These are phyloP conservation scores for Chrysodeixis includens DNA, from an alignment of 2,888 invertebrate genomes.

Conservation along the genomic window DNA sequence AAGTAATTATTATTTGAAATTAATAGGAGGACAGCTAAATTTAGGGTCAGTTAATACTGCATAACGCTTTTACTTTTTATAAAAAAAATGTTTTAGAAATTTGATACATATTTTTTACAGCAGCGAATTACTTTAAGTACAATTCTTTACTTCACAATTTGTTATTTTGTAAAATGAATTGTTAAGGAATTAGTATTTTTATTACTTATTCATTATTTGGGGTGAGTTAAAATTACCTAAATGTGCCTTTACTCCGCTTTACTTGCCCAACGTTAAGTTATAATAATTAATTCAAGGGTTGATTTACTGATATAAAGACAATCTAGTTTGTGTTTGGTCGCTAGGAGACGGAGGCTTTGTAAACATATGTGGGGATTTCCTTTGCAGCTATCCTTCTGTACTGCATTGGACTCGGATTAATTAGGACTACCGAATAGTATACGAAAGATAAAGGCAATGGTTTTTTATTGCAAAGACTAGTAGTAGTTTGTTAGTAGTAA, in stretches of 20 bases:
- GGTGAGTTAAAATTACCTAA: not conserved
- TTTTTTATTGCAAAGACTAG: too few species aligned
- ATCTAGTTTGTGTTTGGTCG: slow-evolving; percentile 37
- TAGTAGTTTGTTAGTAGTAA: too few species aligned
- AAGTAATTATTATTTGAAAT: slow-evolving; percentile 49
- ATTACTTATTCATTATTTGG: too few species aligned
- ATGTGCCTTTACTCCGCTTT: not conserved
- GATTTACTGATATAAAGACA: slow-evolving; percentile 31
- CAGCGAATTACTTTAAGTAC: too few species aligned
- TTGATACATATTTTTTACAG: too few species aligned
- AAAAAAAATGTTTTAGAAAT: too few species aligned
- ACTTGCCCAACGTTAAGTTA: not conserved
- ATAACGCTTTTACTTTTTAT: not conserved
- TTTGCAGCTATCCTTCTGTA: slow-evolving; percentile 22
- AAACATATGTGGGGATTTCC: slow-evolving; percentile 56
- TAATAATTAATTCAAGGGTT: slow-evolving; percentile 10
- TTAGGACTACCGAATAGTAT: too few species aligned
- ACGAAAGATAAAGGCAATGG: too few species aligned
- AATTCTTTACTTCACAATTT: too few species aligned
- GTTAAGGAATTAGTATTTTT: too few species aligned
- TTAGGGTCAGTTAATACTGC: slow-evolving; percentile 15
- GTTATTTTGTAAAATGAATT: too few species aligned
- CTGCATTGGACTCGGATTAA: slow-evolving; percentile 2
- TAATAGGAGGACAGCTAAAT: slow-evolving; percentile 29
- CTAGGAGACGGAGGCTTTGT: slow-evolving; percentile 52